Percentiles rank a stretch among this genome's conserved stretches.
phyloP scores from a whole-genome alignment of 2,888 invertebrate genomes.

The Craniophora ligustri region DNA sequence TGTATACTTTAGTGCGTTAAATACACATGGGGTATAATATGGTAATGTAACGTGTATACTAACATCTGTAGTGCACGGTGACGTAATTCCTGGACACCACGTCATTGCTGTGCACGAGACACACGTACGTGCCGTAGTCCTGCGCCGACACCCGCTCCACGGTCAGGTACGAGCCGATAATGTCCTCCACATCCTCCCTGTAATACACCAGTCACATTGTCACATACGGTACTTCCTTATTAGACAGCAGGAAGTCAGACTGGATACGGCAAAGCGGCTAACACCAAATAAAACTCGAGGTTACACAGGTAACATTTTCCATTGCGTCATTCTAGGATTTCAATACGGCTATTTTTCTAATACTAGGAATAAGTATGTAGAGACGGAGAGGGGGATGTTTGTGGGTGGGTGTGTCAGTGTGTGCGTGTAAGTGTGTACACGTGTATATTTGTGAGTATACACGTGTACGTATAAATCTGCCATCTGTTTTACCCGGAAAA shows the following conservation, averaged over 20 bases:
- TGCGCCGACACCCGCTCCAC: conserved; percentile 89
- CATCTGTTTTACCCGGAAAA: too few species aligned
- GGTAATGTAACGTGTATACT: conserved; percentile 60
- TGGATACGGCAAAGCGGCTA: conserved; percentile 30
- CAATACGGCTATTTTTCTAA: too few species aligned
- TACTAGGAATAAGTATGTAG: too few species aligned
- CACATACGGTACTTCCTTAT: conserved; percentile 33
- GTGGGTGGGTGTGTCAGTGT: too few species aligned
- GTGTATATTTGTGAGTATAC: too few species aligned
- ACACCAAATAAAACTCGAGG: too few species aligned
- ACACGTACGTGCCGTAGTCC: conserved; percentile 92
- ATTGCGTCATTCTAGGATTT: not conserved
- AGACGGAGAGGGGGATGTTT: too few species aligned
- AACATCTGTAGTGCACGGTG: conserved; percentile 87
- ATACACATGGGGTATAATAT: not conserved
- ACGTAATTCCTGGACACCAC: conserved; percentile 84
- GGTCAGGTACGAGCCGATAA: conserved; percentile 91
- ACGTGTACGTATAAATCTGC: too few species aligned
- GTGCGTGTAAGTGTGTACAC: too few species aligned
- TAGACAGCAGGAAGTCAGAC: conserved; percentile 24
- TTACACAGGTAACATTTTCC: not conserved
- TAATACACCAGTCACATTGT: conserved; percentile 50
- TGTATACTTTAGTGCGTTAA: not conserved
- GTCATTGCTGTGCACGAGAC: conserved; percentile 91
- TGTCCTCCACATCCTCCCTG: conserved; percentile 92